These are phyloP conservation scores for Pachliopta kotzebuea DNA, from an alignment of 2,888 invertebrate species.

Conservation along the genomic window DNA sequence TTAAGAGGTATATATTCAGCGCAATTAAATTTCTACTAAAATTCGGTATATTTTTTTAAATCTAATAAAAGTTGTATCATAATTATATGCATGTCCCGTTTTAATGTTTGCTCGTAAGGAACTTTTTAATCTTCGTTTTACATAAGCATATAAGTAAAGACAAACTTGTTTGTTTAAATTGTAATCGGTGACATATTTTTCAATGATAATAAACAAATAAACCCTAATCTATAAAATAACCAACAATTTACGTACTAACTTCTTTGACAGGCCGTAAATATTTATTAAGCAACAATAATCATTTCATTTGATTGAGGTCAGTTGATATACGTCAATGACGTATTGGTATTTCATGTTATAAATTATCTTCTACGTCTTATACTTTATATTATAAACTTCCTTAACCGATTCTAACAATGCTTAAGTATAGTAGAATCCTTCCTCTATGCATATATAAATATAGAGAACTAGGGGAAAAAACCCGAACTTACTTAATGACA, in stretches of 20 bases:
- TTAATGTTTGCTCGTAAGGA: too few relatives aligned
- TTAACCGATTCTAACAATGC: conserved; percentile 10
- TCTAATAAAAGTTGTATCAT: too few relatives aligned
- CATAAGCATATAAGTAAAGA: neutral
- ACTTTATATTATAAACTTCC: conserved; percentile 25
- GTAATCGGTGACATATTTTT: neutral
- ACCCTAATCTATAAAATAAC: neutral
- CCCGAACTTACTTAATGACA: neutral
- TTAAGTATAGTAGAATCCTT: too few relatives aligned
- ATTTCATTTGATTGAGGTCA: conserved; percentile 36
- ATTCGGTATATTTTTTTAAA: too few relatives aligned
- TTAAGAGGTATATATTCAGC: too few relatives aligned
- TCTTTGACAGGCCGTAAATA: conserved; percentile 25
- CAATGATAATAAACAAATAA: neutral
- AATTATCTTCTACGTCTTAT: conserved; percentile 28
- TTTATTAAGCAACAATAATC: conserved; percentile 23
- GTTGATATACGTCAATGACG: conserved; percentile 20
- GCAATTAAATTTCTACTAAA: too few relatives aligned
- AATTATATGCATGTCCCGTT: too few relatives aligned
- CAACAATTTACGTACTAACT: conserved; percentile 3
- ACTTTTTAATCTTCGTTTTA: neutral
- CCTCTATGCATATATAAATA: too few relatives aligned
- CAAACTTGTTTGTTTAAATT: neutral
- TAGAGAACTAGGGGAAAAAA: neutral
- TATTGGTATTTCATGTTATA: conserved; percentile 13